phyloP scores from a whole-genome alignment of 1,140 invertebrate species.

The Dinothrombium tinctorium region DNA sequence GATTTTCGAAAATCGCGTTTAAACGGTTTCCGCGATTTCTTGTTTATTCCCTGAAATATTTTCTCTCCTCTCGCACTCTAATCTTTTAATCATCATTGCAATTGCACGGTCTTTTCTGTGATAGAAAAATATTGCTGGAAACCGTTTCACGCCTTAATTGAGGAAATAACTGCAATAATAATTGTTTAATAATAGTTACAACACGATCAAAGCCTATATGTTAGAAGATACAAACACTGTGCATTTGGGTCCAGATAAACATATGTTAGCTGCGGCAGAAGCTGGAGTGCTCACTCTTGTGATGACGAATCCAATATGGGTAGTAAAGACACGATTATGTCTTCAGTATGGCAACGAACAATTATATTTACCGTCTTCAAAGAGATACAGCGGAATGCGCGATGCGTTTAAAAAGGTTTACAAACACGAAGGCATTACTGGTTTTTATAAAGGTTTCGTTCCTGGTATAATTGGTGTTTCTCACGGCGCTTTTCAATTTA shows the following conservation, averaged over 20 bases:
- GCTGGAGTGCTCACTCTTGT: constrained; percentile 58
- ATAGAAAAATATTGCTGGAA: too few species aligned
- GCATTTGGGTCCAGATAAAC: constrained; percentile 51
- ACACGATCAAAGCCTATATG: constrained; percentile 70
- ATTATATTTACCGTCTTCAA: constrained; percentile 17
- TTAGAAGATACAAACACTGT: constrained; percentile 34
- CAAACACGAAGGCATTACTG: constrained; percentile 59
- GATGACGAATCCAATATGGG: constrained; percentile 33
- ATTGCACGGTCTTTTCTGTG: constrained; percentile 1
- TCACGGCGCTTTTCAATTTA: constrained; percentile 94
- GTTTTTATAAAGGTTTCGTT: constrained; percentile 62
- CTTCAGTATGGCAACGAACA: constrained; percentile 39
- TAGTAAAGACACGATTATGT: constrained; percentile 37
- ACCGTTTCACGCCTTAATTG: too few species aligned
- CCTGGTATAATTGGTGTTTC: constrained; percentile 92
- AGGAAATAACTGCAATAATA: too few species aligned
- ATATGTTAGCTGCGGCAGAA: constrained; percentile 73
- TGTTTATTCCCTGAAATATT: too few species aligned
- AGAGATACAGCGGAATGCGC: constrained; percentile 53
- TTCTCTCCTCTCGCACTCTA: neutral
- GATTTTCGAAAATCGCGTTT: too few species aligned
- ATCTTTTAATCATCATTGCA: neutral
- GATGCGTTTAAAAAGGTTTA: constrained; percentile 81
- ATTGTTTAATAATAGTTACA: constrained; percentile 56
- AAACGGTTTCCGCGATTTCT: too few species aligned